These are phyloP conservation scores for Hoplostethus mediterraneus DNA, from an alignment of 2,797 vertebrate species.

Conservation along the genomic window DNA sequence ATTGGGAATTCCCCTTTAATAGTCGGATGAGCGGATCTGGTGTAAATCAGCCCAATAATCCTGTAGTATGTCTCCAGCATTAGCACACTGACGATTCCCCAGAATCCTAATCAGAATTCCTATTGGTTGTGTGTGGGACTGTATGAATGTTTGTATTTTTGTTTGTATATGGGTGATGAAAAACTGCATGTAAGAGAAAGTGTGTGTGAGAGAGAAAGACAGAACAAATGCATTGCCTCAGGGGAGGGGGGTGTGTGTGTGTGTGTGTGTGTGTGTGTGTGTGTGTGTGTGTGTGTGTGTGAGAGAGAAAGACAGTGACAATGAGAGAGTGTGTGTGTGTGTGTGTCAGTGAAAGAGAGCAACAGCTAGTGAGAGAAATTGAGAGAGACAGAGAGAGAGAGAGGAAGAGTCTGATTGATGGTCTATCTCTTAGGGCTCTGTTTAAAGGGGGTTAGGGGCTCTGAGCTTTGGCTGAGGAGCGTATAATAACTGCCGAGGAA, in stretches of 20 bases:
- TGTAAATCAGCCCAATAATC: too few relatives aligned
- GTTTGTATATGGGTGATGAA: not conserved
- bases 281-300: too few relatives aligned
- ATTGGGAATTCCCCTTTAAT: too few relatives aligned
- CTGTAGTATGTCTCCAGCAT: too few relatives aligned
- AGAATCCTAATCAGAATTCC: too few relatives aligned
- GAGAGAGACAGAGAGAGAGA: not conserved
- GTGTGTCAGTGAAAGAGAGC: not conserved
- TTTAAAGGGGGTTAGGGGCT: slow-evolving; percentile 54
- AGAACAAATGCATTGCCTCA: too few relatives aligned
- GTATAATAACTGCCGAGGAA: slow-evolving; percentile 77
- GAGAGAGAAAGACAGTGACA: not conserved
- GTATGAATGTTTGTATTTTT: not conserved
- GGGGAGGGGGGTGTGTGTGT: too few relatives aligned
- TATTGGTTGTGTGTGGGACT: not conserved
- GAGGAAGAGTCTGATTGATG: slow-evolving; percentile 63
- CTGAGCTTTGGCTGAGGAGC: slow-evolving; percentile 66
- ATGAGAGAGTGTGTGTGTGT: slow-evolving; percentile 5
- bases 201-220: not conserved
- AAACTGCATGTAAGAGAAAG: too few relatives aligned
- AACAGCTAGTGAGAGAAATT: not conserved
- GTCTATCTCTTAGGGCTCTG: slow-evolving; percentile 60
- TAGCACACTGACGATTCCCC: too few relatives aligned
- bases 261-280: not conserved
- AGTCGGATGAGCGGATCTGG: too few relatives aligned